phyloP scores from a whole-genome alignment of 2,797 vertebrate species.

The Alosa sapidissima region DNA sequence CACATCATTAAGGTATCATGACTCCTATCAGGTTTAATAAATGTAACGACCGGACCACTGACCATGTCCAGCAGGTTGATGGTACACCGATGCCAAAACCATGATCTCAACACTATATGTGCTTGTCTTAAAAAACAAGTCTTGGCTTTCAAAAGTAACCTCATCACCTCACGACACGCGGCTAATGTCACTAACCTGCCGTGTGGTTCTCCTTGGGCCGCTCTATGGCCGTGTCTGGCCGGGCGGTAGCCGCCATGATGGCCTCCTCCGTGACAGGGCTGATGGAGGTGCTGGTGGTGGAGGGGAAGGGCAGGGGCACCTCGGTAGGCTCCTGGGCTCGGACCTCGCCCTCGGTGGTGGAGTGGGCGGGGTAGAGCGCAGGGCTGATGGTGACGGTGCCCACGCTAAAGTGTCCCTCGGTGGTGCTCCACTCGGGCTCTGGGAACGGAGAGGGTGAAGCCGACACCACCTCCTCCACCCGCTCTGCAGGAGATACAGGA shows the following conservation, averaged over 20 bases:
- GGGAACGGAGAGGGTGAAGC: conserved; percentile 65
- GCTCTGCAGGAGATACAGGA: conserved; percentile 45
- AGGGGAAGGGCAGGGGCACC: conserved; percentile 47
- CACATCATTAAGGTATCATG: too few relatives aligned
- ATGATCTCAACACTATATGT: neutral
- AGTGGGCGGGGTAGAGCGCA: conserved; percentile 65
- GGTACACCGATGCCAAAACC: neutral
- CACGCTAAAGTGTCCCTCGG: conserved; percentile 68
- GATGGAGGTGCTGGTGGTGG: conserved; percentile 52
- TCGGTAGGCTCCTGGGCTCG: conserved; percentile 71
- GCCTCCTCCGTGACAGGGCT: conserved; percentile 60
- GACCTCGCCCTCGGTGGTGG: conserved; percentile 71
- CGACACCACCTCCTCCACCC: conserved; percentile 46
- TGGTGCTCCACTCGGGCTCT: conserved; percentile 56
- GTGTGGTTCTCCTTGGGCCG: conserved; percentile 45
- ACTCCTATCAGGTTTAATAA: neutral
- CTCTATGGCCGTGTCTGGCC: conserved; percentile 46
- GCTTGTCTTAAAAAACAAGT: neutral
- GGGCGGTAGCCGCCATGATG: conserved; percentile 55
- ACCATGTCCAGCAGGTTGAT: neutral
- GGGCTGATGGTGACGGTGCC: conserved; percentile 78
- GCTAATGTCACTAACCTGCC: conserved; percentile 54
- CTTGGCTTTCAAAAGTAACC: neutral
- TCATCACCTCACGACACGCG: neutral
- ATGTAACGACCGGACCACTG: neutral